Evolutionary conservation across 2,797 vertebrate species (phyloP).

Genomic region (Rallus crepitans): DNA sequence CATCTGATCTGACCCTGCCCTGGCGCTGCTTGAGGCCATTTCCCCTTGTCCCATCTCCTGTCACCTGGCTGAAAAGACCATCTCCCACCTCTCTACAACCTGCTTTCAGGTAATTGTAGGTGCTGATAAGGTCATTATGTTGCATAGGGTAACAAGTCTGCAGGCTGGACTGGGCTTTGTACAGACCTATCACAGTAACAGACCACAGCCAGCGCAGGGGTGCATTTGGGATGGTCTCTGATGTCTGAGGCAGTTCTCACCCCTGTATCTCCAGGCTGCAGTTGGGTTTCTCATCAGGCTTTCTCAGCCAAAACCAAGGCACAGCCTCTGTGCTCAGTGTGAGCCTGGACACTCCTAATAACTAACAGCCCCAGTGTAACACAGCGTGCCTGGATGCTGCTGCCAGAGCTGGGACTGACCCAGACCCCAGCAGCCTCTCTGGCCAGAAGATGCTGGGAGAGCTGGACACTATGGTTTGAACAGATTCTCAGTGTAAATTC

Average conservation of each 20-base stretch:
- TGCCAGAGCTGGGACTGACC: not conserved
- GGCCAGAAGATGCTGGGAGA: not conserved
- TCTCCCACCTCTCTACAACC: too few species aligned
- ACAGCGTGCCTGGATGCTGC: not conserved
- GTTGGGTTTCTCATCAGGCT: not conserved
- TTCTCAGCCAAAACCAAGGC: slow-evolving; percentile 4
- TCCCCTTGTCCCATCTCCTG: too few species aligned
- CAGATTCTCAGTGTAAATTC: not conserved
- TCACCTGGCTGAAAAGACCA: too few species aligned
- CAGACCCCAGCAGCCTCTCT: not conserved
- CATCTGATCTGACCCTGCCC: too few species aligned
- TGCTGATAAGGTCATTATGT: too few species aligned
- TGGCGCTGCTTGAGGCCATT: too few species aligned
- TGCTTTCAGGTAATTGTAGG: too few species aligned
- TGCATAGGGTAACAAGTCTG: not conserved
- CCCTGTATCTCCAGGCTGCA: not conserved
- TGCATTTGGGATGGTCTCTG: not conserved
- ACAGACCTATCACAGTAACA: fast-evolving
- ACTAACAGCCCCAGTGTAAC: not conserved
- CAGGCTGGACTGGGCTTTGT: not conserved
- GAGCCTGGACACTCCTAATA: slow-evolving; percentile 35
- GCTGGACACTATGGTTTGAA: fast-evolving
- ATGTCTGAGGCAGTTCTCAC: not conserved
- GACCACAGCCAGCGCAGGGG: not conserved
- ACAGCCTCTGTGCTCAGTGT: not conserved